Evolutionary conservation across 2,888 invertebrate species (phyloP).

Genomic region (Erannis defoliaria): DNA sequence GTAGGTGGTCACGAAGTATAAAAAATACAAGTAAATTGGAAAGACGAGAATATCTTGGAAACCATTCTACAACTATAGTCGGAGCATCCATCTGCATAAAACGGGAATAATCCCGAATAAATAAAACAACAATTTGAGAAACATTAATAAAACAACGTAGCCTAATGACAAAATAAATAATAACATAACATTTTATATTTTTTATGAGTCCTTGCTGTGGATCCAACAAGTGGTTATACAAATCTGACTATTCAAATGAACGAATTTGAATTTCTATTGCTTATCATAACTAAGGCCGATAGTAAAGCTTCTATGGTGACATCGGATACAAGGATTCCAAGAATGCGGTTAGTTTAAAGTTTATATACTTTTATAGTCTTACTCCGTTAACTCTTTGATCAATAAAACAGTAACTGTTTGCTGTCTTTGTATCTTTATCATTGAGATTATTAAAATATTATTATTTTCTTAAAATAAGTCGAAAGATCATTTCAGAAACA

Average conservation of each 20-base stretch:
- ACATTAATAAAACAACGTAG: too few species aligned
- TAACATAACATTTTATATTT: background rate
- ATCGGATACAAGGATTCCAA: constrained; percentile 28
- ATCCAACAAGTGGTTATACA: constrained; percentile 41
- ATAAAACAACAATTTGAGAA: too few species aligned
- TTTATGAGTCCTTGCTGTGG: constrained; percentile 4
- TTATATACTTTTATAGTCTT: constrained; percentile 26
- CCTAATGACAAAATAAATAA: too few species aligned
- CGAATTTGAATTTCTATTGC: constrained; percentile 36
- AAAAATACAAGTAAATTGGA: too few species aligned
- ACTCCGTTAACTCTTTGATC: too few species aligned
- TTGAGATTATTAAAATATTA: background rate
- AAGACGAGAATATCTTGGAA: too few species aligned
- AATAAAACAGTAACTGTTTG: too few species aligned
- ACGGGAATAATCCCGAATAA: too few species aligned
- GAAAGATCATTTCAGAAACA: too few species aligned
- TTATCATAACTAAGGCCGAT: constrained; percentile 28
- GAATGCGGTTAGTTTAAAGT: constrained; percentile 19
- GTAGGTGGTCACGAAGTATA: too few species aligned
- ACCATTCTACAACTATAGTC: too few species aligned
- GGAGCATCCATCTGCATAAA: too few species aligned
- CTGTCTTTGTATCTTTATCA: constrained; percentile 3
- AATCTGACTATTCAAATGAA: constrained; percentile 38
- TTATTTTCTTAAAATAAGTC: background rate
- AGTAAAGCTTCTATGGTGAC: constrained; percentile 21